Conservation (phyloP, 2,113 vertebrate species). For the Fregetta grallaria region DNA sequence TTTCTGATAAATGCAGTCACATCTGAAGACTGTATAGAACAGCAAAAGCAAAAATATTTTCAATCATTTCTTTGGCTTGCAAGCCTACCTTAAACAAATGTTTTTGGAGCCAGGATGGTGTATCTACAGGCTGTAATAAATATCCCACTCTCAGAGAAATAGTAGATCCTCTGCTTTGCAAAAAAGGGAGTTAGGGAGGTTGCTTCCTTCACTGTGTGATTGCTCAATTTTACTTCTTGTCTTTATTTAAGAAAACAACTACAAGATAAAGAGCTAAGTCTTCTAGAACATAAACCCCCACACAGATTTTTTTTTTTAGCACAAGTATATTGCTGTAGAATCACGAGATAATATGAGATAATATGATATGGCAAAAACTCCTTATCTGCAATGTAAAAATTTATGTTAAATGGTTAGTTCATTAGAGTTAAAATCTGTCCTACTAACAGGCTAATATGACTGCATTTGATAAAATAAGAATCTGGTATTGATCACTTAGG, state of each 20-base stretch:
- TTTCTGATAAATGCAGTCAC: slow-evolving; percentile 1
- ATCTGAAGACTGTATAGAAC: not conserved
- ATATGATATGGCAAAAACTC: not conserved
- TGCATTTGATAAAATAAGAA: not conserved
- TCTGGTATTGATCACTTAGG: not conserved
- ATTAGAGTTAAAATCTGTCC: not conserved
- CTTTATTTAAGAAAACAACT: not conserved
- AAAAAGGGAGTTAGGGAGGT: not conserved
- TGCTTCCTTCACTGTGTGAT: not conserved
- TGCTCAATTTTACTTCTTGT: accelerated
- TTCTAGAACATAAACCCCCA: not conserved
- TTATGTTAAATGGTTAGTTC: not conserved
- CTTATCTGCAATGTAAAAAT: not conserved
- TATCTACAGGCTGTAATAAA: not conserved
- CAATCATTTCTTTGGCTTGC: not conserved
- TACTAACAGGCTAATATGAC: not conserved
- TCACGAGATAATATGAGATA: not conserved
- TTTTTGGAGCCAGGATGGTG: not conserved
- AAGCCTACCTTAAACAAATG: not conserved
- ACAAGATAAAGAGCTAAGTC: not conserved
- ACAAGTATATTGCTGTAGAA: not conserved
- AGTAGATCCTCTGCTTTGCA: not conserved
- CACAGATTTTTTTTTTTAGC: not conserved
- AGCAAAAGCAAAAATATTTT: not conserved
- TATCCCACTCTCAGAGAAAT: not conserved